phyloP scores from a whole-genome alignment of 2,888 invertebrate species.

The Calephelis perditalis region DNA sequence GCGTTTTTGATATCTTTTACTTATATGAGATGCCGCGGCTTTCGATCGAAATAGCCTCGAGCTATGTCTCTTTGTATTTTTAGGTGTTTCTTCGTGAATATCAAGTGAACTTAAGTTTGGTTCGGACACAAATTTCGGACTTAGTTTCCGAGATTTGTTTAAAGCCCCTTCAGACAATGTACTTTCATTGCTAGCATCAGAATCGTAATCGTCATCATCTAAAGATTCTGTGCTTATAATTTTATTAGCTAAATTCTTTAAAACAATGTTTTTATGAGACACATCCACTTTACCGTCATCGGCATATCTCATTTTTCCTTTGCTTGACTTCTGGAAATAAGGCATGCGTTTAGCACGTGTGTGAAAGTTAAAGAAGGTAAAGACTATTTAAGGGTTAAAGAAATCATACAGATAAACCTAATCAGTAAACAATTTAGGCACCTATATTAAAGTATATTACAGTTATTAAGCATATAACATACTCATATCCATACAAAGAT shows the following conservation, averaged over 20 bases:
- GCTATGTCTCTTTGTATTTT: conserved; percentile 53
- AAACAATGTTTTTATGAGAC: conserved; percentile 63
- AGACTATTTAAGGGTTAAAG: conserved; percentile 42
- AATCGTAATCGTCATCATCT: conserved; percentile 60
- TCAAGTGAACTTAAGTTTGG: conserved; percentile 66
- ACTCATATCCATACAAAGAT: no score
- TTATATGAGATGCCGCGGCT: conserved; percentile 49
- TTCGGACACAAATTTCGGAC: conserved; percentile 71
- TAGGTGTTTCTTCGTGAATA: conserved; percentile 57
- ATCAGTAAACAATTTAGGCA: background rate
- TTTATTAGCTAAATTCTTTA: conserved; percentile 66
- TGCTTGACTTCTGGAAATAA: conserved; percentile 59
- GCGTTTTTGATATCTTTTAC: conserved; percentile 66
- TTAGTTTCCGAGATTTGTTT: conserved; percentile 50
- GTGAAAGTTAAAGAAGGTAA: conserved; percentile 25
- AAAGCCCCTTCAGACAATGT: conserved; percentile 66
- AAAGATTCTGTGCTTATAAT: conserved; percentile 62
- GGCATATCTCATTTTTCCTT: conserved; percentile 54
- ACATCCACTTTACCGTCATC: conserved; percentile 60
- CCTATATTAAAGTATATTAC: no score
- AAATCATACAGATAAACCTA: background rate
- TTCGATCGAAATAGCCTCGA: conserved; percentile 65
- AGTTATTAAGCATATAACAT: no score
- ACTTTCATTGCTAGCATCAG: conserved; percentile 65
- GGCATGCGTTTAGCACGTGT: conserved; percentile 38